Evolutionary conservation across 2,888 invertebrate species (phyloP).

Genomic region (Spodoptera littoralis): DNA sequence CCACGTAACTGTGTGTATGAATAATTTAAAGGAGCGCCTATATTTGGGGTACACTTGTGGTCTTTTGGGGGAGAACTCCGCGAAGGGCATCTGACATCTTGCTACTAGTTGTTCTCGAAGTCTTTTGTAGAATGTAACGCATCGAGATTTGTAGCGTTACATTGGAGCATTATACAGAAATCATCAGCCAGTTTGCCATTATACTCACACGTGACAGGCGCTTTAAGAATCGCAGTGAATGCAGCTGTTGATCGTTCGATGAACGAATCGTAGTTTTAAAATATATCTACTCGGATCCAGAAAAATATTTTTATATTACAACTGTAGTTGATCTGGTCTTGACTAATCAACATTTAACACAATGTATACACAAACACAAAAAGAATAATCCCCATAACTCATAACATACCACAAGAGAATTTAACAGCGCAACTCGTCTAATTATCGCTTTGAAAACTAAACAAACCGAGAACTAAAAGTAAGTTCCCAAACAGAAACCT

Average conservation of each 20-base stretch:
- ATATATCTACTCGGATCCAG: too few species aligned
- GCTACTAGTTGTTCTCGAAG: conserved; percentile 29
- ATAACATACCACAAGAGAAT: background rate
- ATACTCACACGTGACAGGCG: too few species aligned
- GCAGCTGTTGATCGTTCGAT: too few species aligned
- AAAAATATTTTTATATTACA: too few species aligned
- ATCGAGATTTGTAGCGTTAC: too few species aligned
- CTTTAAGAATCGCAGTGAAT: too few species aligned
- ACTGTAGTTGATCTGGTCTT: too few species aligned
- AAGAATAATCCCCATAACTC: background rate
- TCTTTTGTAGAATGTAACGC: background rate
- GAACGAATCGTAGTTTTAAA: too few species aligned
- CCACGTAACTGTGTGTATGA: conserved; percentile 63
- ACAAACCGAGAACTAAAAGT: conserved; percentile 30
- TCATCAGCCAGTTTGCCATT: too few species aligned
- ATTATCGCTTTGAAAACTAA: conserved; percentile 24
- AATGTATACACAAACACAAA: background rate
- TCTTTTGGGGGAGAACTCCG: conserved; percentile 51
- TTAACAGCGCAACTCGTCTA: conserved; percentile 5
- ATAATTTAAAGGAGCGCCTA: conserved; percentile 59
- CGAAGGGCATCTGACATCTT: conserved; percentile 26
- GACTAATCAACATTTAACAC: too few species aligned
- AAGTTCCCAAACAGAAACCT: conserved; percentile 50
- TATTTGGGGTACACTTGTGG: conserved; percentile 50
- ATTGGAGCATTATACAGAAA: too few species aligned